Evolutionary conservation across 2,797 vertebrate genomes (phyloP), one percentile per base, ranked within the genome.

Genomic region (Dipus sagitta): DNA sequence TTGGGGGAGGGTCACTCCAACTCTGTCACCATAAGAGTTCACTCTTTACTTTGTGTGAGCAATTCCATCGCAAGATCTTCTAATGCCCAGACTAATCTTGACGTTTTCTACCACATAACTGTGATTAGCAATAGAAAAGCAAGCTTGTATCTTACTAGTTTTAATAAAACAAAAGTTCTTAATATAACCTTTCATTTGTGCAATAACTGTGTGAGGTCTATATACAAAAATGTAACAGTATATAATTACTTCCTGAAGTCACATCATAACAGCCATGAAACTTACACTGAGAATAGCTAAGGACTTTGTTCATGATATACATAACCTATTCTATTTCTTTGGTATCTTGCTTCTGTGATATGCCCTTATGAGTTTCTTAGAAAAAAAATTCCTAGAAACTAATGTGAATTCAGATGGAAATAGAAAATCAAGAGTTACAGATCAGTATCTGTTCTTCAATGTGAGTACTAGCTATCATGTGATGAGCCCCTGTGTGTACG

Each of bases 221-320:
- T 75, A 91, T 2, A 64, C 62, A 34, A 65, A 28, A 79, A 70
- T 78, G 10, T 88, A 88, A 77, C 7, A 23, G 6, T 60, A 30
- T 34, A 20, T 21, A 34, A 68, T 15, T 52, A 21, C 65, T 65
- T 32, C 28, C 9, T 65, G 7, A 68, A 78, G 77, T 93, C 74
- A 89, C 8, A 78, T 81, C n/a, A 67, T 72, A 90, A n/a, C 92
- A 82, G 86, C 74, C 30, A 92, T 84, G 21, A 93, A 90, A 86
- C 15, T 70, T 87, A 65, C 4, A 13, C 80, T 93, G 60, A 71
- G 42, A 92, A 52, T n/a, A 21, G 9, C 67, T 83, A 81, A 80
- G 18, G 60, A 77, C 60, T 75, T 93, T 80, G 6, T 26, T 17
- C 0, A 0, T 52, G 14, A 42, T 86, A 34, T 77, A 82, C 4